Evolutionary conservation across 2,113 vertebrate genomes (phyloP), one percentile per base, ranked within the genome.

Genomic region (Athene cunicularia): DNA sequence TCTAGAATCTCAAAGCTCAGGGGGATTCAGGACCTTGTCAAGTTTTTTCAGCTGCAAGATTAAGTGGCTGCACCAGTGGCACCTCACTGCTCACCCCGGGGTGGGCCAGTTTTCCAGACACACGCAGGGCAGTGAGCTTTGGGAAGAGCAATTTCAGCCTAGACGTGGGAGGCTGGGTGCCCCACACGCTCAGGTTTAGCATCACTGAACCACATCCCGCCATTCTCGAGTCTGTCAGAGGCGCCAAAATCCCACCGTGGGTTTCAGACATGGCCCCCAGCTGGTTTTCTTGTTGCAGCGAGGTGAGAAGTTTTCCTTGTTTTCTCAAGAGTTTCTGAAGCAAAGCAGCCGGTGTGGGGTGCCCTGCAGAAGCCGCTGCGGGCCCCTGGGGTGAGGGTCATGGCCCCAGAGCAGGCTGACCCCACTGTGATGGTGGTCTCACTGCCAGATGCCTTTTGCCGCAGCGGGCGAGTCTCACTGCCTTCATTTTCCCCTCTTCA

Each of bases 351-450:
- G 17, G 3, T 8, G 24, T 9, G 32, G 30, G 47, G 24, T 52
- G 15, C 19, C 55, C 18, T 0, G 5, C 24, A 11, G 30, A 23
- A 59, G n/a, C 53, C 33, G 53, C 43, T 14, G 66, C 2, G 3
- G 28, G 47, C 26, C 56, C 63, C 18, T 5, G 43, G 23, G 66
- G 39, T 3, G 14, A 33, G 23, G 60, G 76, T 13, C 6, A 5
- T 11, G 43, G 76, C 35, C 15, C 17, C 27, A 6, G 80, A 27
- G 43, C 37, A 21, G 37, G 56, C 56, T 52, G 68, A 43, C 47
- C 56, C 52, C 32, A 4, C 55, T 9, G 4, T 1, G 1, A 4
- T 1, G 1, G 24, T 8, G 33, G n/a, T 19, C 22, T 24, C 11
- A 1, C 39, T 21, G 59, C 55, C 33, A 49, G 43, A 35, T n/a